phyloP scores from a whole-genome alignment of 1,140 invertebrate species.

The Drosophila fuyamai region DNA sequence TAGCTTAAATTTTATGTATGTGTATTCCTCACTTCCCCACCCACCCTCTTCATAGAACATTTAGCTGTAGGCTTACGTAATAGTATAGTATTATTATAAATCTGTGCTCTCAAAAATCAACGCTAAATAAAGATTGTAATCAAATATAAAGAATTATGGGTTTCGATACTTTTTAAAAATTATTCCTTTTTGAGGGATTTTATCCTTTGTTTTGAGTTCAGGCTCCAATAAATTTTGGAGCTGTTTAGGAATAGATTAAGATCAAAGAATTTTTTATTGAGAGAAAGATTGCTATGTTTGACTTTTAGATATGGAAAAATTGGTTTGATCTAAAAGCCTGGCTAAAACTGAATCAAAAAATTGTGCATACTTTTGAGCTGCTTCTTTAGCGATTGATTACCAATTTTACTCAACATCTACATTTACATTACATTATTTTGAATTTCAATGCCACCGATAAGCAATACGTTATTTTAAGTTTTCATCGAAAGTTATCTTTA shows the following conservation, averaged over 20 bases:
- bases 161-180: no score
- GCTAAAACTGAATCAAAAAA: neutral
- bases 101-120: constrained; percentile 38
- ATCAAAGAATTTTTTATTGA: no score
- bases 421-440: neutral
- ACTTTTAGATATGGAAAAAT: no score
- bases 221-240: no score
- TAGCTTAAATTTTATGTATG: constrained; percentile 49
- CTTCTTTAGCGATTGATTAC: neutral
- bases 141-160: neutral
- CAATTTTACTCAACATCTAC: neutral
- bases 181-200: no score
- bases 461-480: no score
- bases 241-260: no score
- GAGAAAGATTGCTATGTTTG: no score
- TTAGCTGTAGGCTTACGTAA: constrained; percentile 45
- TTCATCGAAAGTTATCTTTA: no score
- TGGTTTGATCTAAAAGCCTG: neutral
- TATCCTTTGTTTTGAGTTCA: no score
- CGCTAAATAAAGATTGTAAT: constrained; percentile 50
- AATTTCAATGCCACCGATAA: neutral
- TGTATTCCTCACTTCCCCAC: constrained; percentile 31
- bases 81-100: constrained; percentile 46
- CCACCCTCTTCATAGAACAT: constrained; percentile 49
- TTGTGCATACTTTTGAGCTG: neutral